phyloP scores from a whole-genome alignment of 2,797 vertebrate genomes.

The Sebastiscus albofasciatus region DNA sequence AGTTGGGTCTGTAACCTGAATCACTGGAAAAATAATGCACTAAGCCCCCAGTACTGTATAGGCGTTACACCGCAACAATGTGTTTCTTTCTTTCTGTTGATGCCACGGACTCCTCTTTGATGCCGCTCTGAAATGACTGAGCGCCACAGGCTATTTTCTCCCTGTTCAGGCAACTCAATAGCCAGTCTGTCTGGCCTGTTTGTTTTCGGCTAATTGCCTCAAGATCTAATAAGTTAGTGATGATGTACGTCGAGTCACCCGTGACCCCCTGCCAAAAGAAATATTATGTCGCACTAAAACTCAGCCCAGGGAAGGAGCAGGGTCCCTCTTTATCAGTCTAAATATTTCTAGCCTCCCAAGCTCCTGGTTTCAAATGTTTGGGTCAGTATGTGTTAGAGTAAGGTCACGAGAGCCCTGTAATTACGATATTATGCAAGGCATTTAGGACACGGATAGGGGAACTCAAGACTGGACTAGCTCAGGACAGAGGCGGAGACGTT shows the following conservation, averaged over 20 bases:
- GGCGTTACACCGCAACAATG: slow-evolving; percentile 91
- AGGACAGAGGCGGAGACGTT: slow-evolving; percentile 28
- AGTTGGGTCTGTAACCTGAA: slow-evolving; percentile 91
- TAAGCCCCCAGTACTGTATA: slow-evolving; percentile 87
- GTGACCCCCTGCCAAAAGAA: slow-evolving; percentile 93
- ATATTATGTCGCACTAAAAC: slow-evolving; percentile 88
- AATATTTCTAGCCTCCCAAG: slow-evolving; percentile 78
- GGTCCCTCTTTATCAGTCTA: slow-evolving; percentile 80
- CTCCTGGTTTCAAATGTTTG: slow-evolving; percentile 83
- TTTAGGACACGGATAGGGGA: slow-evolving; percentile 71
- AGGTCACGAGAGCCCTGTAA: slow-evolving; percentile 82
- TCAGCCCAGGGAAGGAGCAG: slow-evolving; percentile 71
- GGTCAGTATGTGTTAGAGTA: slow-evolving; percentile 76
- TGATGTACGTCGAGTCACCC: slow-evolving; percentile 91
- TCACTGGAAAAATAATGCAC: slow-evolving; percentile 89
- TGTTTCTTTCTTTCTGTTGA: slow-evolving; percentile 90
- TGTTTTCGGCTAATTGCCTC: slow-evolving; percentile 98
- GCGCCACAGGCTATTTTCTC: slow-evolving; percentile 92
- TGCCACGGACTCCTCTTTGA: slow-evolving; percentile 89
- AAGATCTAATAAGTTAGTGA: slow-evolving; percentile 99
- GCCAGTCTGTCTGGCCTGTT: slow-evolving; percentile 95
- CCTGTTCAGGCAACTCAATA: slow-evolving; percentile 84
- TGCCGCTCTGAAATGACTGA: slow-evolving; percentile 89
- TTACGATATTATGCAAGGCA: slow-evolving; percentile 80
- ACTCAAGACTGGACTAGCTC: slow-evolving; percentile 37